phyloP scores from a whole-genome alignment of 2,113 vertebrate genomes.

The Vidua macroura region DNA sequence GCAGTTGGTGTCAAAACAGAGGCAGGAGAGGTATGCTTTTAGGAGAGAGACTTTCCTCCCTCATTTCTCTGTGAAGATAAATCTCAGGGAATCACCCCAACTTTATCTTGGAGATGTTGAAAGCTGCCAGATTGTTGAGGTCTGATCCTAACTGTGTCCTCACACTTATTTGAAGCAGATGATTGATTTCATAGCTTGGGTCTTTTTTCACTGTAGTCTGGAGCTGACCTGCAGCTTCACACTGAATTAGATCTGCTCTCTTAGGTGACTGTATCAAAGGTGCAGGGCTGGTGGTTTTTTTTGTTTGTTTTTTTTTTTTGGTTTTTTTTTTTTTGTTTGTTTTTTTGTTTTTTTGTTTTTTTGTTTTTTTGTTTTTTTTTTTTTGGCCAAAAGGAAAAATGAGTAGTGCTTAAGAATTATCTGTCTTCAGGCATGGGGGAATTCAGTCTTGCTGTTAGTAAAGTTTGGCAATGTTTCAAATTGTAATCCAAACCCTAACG shows the following conservation, averaged over 20 bases:
- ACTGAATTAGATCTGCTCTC: neutral
- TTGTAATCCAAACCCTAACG: conserved; percentile 31
- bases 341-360: neutral
- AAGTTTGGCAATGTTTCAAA: conserved; percentile 12
- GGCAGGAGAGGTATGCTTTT: neutral
- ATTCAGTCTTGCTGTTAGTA: neutral
- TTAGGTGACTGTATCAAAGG: neutral
- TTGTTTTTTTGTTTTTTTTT: neutral
- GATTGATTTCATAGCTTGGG: neutral
- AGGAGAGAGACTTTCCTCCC: neutral
- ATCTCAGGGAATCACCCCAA: neutral
- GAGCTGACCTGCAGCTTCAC: neutral
- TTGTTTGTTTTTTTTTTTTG: neutral
- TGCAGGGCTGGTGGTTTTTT: neutral
- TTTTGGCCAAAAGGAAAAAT: neutral
- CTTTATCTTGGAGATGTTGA: neutral
- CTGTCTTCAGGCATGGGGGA: neutral
- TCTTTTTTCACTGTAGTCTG: neutral
- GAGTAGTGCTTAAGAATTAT: neutral
- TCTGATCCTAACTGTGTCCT: neutral
- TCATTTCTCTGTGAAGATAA: neutral
- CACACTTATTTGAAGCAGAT: neutral
- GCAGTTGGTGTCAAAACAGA: conserved; percentile 12
- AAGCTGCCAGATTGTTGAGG: neutral
- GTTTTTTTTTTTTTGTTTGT: neutral